phyloP scores from a whole-genome alignment of 2,888 invertebrate genomes.

The Hylaea fasciaria region DNA sequence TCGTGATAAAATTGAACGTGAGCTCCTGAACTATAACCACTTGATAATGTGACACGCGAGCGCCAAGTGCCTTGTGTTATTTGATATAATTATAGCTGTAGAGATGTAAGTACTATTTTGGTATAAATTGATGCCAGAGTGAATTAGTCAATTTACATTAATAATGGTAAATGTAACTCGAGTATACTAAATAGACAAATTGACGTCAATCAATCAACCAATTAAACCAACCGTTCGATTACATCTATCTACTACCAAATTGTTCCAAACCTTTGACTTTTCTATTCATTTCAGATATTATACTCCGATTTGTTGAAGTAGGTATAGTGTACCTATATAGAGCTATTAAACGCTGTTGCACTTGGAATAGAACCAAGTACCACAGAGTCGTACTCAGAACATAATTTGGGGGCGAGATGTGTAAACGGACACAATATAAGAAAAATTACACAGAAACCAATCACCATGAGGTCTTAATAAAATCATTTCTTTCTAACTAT shows the following conservation, averaged over 20 bases:
- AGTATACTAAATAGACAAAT: background rate
- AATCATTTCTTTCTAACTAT: too few relatives aligned
- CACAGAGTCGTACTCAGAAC: slow-evolving; percentile 17
- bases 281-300: slow-evolving; percentile 35
- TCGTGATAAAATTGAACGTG: too few relatives aligned
- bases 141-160: too few relatives aligned
- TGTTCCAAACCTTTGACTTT: slow-evolving; percentile 23
- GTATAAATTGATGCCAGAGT: background rate
- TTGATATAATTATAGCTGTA: slow-evolving; percentile 19
- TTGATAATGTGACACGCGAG: slow-evolving; percentile 32
- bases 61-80: slow-evolving; percentile 25
- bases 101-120: background rate
- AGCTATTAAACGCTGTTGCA: slow-evolving; percentile 37
- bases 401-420: background rate
- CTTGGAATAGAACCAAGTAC: slow-evolving; percentile 38
- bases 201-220: background rate
- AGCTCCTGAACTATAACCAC: slow-evolving; percentile 20
- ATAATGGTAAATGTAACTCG: background rate
- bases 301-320: slow-evolving; percentile 36
- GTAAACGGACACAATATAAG: too few relatives aligned
- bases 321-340: slow-evolving; percentile 13
- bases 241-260: slow-evolving; percentile 6
- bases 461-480: background rate
- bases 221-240: background rate
- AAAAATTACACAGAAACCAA: background rate